These are phyloP conservation scores for Dolichomitus sp. DNA, from an alignment of 2,888 invertebrate genomes.

Conservation along the genomic window DNA sequence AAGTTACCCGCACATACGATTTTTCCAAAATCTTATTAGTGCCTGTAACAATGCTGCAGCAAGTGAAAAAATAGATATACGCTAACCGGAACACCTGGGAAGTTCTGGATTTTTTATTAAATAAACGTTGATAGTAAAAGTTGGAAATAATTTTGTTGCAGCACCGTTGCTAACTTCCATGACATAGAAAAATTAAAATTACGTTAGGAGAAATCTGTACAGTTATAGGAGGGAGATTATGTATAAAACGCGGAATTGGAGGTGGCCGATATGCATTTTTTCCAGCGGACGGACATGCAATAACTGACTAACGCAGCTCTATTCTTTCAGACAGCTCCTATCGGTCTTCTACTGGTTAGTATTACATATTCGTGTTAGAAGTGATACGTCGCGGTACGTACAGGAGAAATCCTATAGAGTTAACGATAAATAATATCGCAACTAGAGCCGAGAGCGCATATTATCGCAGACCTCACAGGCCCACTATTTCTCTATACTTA, in stretches of 20 bases:
- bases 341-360: conserved; percentile 93
- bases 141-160: no score
- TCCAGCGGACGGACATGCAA: not conserved
- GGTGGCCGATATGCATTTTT: not conserved
- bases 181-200: not conserved
- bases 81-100: no score
- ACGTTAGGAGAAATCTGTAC: not conserved
- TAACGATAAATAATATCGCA: conserved; percentile 28
- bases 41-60: no score
- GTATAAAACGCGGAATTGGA: conserved; percentile 3
- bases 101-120: no score
- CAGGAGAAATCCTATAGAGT: conserved; percentile 38
- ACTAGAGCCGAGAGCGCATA: conserved; percentile 28
- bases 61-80: no score
- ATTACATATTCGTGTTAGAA: conserved; percentile 75
- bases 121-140: no score
- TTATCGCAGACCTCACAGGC: conserved; percentile 30
- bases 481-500: conserved; percentile 23
- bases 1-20: no score
- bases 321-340: conserved; percentile 91
- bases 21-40: no score
- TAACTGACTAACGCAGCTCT: conserved; percentile 83
- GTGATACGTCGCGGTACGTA: conserved; percentile 61
- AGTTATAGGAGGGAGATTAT: not conserved
- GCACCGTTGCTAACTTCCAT: no score